Percentiles rank a stretch among this genome's conserved stretches.
These are phyloP conservation scores for Lasioglossum albipes DNA, from an alignment of 1,140 invertebrate genomes.

Conservation along the genomic window DNA sequence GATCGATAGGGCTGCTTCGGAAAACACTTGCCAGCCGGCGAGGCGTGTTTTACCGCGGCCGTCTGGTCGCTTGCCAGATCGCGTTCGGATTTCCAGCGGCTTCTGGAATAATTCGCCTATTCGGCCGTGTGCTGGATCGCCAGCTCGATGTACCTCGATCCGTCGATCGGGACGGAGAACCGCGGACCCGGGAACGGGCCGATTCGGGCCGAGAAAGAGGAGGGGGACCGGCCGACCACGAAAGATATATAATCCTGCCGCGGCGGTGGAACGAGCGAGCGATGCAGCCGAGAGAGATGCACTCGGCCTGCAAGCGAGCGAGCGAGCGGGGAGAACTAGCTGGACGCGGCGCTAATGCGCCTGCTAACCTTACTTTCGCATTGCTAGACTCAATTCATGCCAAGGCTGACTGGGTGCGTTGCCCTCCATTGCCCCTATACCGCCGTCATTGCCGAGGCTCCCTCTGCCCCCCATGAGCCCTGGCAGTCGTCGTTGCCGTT, in stretches of 20 bases:
- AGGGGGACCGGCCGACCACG: neutral
- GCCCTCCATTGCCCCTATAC: slow-evolving; percentile 80
- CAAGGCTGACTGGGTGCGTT: slow-evolving; percentile 81
- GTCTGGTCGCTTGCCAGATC: neutral
- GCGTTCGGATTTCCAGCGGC: neutral
- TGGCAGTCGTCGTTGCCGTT: slow-evolving; percentile 39
- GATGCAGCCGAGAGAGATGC: neutral
- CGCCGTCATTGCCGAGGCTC: slow-evolving; percentile 65
- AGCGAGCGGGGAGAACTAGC: slow-evolving; percentile 53
- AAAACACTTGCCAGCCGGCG: neutral
- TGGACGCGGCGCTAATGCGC: slow-evolving; percentile 64
- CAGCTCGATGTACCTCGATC: neutral
- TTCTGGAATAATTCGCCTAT: neutral
- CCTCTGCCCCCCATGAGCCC: slow-evolving; percentile 41
- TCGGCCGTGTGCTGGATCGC: neutral
- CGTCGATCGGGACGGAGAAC: neutral
- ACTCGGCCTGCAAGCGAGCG: slow-evolving; percentile 36
- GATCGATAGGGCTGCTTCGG: slow-evolving; percentile 15
- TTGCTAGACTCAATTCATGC: slow-evolving; percentile 81
- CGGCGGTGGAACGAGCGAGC: slow-evolving; percentile 7
- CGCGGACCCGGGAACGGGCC: slow-evolving; percentile 6
- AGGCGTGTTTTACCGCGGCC: neutral
- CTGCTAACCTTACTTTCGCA: slow-evolving; percentile 79
- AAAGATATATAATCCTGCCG: slow-evolving; percentile 40
- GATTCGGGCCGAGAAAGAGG: neutral